Conservation (phyloP, 2,888 invertebrate genomes). For the Ctena decussata region DNA sequence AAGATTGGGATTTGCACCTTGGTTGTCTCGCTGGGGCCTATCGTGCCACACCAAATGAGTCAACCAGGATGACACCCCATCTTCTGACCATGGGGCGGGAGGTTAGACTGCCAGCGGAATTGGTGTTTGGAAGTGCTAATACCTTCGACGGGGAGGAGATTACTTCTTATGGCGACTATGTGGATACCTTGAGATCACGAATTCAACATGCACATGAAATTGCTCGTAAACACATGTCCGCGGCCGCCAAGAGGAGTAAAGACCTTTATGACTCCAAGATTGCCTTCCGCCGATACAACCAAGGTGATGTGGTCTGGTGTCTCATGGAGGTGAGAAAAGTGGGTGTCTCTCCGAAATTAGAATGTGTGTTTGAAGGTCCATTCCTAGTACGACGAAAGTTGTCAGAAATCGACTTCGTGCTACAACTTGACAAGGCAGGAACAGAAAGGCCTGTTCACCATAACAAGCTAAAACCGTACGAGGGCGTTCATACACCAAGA, state of each 20-base stretch:
- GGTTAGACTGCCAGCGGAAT: slow-evolving; percentile 41
- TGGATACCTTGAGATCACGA: neutral
- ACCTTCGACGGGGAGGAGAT: neutral
- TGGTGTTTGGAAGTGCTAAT: slow-evolving; percentile 12
- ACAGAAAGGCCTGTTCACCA: slow-evolving; percentile 28
- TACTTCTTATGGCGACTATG: slow-evolving; percentile 9
- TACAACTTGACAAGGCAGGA: slow-evolving; percentile 13
- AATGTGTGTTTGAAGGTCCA: slow-evolving; percentile 36
- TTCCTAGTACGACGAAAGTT: slow-evolving; percentile 24
- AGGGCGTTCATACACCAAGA: neutral
- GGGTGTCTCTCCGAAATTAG: slow-evolving; percentile 37
- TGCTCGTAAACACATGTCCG: slow-evolving; percentile 20
- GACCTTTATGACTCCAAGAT: slow-evolving; percentile 41
- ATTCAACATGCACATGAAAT: slow-evolving; percentile 19
- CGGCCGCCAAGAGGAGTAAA: slow-evolving; percentile 20
- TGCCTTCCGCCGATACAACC: slow-evolving; percentile 16
- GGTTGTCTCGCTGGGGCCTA: slow-evolving; percentile 59
- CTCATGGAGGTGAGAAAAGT: slow-evolving; percentile 19
- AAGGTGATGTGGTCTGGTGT: slow-evolving; percentile 39
- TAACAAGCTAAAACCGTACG: slow-evolving; percentile 37
- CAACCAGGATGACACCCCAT: slow-evolving; percentile 52
- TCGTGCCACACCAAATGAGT: slow-evolving; percentile 46
- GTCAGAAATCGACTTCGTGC: slow-evolving; percentile 14
- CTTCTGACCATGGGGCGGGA: slow-evolving; percentile 52
- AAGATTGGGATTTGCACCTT: slow-evolving; percentile 60